Percentiles rank a stretch among this genome's conserved stretches.
Evolutionary conservation across 2,888 invertebrate species (phyloP).

Genomic region (Melanchra persicariae): DNA sequence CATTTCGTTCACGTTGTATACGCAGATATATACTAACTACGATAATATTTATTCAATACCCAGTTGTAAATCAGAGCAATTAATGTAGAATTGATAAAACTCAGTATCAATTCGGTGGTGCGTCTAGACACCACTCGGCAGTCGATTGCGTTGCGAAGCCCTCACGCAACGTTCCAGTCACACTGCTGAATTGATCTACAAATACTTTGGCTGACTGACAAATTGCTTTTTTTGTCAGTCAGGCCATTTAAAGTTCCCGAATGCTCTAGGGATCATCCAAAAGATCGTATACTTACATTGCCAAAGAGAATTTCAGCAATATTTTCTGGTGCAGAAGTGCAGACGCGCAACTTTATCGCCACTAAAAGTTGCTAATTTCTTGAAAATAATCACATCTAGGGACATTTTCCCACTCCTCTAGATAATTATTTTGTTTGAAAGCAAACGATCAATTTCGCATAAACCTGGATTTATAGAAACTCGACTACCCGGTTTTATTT

Average conservation of each 20-base stretch:
- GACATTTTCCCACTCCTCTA: neutral
- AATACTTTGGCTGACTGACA: neutral
- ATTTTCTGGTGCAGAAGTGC: neutral
- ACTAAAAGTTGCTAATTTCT: conserved; percentile 10
- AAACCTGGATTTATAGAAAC: conserved; percentile 47
- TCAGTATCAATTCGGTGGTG: conserved; percentile 27
- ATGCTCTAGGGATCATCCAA: neutral
- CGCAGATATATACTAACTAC: no score
- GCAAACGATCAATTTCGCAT: conserved; percentile 28
- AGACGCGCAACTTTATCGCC: neutral
- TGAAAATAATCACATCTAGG: neutral
- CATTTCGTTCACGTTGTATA: no score
- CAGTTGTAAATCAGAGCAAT: no score
- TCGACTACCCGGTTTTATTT: conserved; percentile 6
- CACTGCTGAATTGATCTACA: conserved; percentile 40
- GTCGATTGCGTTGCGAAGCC: conserved; percentile 50
- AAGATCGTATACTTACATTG: no score
- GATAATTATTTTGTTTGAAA: conserved; percentile 20
- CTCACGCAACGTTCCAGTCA: conserved; percentile 51
- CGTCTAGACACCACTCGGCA: conserved; percentile 9
- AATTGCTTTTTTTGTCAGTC: conserved; percentile 1
- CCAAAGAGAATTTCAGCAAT: neutral
- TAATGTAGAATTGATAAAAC: neutral
- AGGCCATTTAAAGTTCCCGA: no score
- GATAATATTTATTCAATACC: no score